Base-by-base conservation (phyloP, 2,888 invertebrate genomes). In the Adela reaumurella region DNA sequence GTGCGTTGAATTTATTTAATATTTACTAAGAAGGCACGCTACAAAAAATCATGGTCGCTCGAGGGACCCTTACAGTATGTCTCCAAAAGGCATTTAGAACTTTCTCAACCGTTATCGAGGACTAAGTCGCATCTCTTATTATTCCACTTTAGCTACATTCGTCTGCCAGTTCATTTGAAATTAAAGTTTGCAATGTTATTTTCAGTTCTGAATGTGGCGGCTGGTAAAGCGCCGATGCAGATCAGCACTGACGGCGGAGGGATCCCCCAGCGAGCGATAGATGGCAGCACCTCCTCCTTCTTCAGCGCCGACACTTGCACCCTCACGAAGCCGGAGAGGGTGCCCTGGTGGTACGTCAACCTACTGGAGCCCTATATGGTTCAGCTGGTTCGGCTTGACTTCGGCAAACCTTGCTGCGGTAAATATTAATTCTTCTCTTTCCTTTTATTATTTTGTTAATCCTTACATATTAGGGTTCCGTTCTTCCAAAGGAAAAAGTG, bases 321-420 rank as follows among this genome's bases (percentile, higher is more conserved):
- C 0, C 82, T 94, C 46, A 94, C 94, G 1, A 89, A 88, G 68
- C 67, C 87, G 0, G 94, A 94, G 68, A 76, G 86, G n/a, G 84
- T 87, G 20, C 94, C 94, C 2, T 94, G 94, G 94, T 95, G 94
- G 94, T 95, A 95, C 73, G 94, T 95, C 59, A 95, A 95, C 71
- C 83, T 95, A 1, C 80, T 95, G 53, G 95, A 95, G 64, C 94
- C 95, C 0, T 95, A 95, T 68, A 94, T 95, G 93, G 94, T 95
- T 52, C 94, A 95, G 66, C 81, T 95, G 51, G 94, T 95, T 19
- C 81, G 94, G 44, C 76, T 95, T 51, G 94, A 94, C 78, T 94
- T 94, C 62, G 94, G 94, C 52, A 92, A 91, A 67, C 85, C 92
- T 18, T 94, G 94, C 62, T 94, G 94, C 66, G 93, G 94, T 92